Conservation (phyloP, 2,113 vertebrate species). For the Chroicocephalus ridibundus region DNA sequence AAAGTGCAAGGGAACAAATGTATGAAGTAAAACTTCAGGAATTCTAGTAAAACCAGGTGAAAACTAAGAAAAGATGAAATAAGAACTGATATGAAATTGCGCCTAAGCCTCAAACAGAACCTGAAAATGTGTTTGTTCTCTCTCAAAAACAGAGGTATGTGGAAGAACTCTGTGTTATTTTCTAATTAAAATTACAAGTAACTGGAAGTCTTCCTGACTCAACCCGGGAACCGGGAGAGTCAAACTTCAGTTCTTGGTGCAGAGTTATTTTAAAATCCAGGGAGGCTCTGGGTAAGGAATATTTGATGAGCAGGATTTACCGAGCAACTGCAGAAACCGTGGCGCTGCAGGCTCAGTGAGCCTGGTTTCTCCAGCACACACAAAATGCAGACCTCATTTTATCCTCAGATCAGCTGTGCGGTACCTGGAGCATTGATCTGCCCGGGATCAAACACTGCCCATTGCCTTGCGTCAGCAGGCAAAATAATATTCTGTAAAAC, state of each 20-base stretch:
- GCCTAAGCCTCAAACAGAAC: not conserved
- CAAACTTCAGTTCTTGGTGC: not conserved
- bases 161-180: not conserved
- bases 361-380: not conserved
- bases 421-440: not conserved
- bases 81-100: not conserved
- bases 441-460: not conserved
- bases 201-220: not conserved
- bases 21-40: not conserved
- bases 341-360: not conserved
- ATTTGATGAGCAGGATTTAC: not conserved
- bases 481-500: not conserved
- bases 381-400: not conserved
- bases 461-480: not conserved
- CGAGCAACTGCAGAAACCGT: not conserved
- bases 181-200: not conserved
- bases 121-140: not conserved
- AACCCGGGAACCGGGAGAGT: not conserved
- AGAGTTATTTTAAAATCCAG: not conserved
- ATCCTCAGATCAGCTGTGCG: not conserved
- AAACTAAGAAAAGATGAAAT: not conserved
- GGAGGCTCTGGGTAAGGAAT: not conserved
- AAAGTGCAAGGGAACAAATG: not conserved
- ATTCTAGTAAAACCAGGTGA: conserved; percentile 24
- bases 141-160: not conserved